These are phyloP conservation scores for Trochalopteron elliotii DNA, from an alignment of 2,113 vertebrate genomes.

Conservation along the genomic window DNA sequence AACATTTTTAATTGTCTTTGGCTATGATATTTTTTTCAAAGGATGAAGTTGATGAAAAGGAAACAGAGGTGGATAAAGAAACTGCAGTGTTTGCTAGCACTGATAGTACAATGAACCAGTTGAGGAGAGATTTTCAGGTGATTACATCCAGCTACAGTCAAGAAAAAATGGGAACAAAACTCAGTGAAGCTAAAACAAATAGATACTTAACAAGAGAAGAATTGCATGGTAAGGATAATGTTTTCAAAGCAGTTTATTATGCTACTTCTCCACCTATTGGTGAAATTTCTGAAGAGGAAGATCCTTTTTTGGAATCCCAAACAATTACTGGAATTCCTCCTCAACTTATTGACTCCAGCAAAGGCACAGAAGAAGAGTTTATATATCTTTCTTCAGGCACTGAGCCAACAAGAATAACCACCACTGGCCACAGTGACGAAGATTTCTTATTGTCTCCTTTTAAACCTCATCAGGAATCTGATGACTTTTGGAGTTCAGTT, in stretches of 20 bases:
- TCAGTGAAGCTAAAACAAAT: constrained; percentile 60
- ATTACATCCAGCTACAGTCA: constrained; percentile 70
- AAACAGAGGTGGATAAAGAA: constrained; percentile 58
- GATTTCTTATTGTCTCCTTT: constrained; percentile 62
- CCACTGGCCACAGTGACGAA: constrained; percentile 56
- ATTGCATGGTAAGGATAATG: constrained; percentile 52
- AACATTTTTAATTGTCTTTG: constrained; percentile 29
- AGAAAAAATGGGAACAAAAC: constrained; percentile 40
- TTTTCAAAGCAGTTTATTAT: constrained; percentile 61
- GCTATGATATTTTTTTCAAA: constrained; percentile 66
- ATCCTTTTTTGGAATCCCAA: constrained; percentile 23
- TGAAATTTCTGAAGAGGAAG: constrained; percentile 51
- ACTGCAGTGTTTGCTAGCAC: constrained; percentile 51
- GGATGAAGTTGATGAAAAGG: constrained; percentile 71
- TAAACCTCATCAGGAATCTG: constrained; percentile 44
- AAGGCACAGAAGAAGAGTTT: constrained; percentile 56
- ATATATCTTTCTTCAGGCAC: constrained; percentile 54
- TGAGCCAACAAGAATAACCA: constrained; percentile 59
- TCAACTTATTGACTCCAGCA: constrained; percentile 35
- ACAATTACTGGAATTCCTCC: constrained; percentile 17
- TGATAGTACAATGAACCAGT: constrained; percentile 69
- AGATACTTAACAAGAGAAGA: constrained; percentile 62
- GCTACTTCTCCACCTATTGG: constrained; percentile 57
- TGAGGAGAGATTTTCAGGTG: constrained; percentile 69
- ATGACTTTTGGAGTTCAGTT: constrained; percentile 67